These are phyloP conservation scores for Solenodon paradoxus DNA, from an alignment of 2,113 vertebrate genomes.

Conservation along the genomic window DNA sequence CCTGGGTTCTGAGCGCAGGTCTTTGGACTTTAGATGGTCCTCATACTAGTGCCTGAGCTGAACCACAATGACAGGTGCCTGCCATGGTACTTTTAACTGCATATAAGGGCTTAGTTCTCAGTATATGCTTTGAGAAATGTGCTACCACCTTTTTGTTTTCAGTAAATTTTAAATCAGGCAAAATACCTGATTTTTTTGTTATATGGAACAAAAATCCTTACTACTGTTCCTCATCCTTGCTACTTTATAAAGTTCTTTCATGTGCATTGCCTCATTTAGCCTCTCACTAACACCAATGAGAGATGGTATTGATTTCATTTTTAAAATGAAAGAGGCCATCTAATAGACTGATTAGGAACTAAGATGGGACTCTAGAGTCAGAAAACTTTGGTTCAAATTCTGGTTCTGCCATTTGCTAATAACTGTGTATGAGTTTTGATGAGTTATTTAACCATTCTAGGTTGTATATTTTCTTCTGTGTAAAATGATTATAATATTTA, in stretches of 20 bases:
- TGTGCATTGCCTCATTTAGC: background rate
- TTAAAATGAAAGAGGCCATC: background rate
- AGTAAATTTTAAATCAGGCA: background rate
- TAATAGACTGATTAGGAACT: background rate
- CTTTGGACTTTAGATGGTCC: too few relatives aligned
- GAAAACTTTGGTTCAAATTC: background rate
- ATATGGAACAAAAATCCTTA: background rate
- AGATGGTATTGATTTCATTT: background rate
- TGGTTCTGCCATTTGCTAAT: background rate
- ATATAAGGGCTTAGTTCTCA: conserved; percentile 8
- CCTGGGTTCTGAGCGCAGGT: too few relatives aligned
- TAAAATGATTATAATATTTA: background rate
- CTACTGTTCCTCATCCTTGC: background rate
- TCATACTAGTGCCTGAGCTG: too few relatives aligned
- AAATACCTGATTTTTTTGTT: background rate
- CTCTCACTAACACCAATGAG: background rate
- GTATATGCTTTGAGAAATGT: conserved; percentile 4
- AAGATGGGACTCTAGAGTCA: background rate
- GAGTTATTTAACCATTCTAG: background rate
- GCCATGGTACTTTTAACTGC: background rate
- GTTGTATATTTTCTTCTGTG: background rate
- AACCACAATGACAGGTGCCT: too few relatives aligned
- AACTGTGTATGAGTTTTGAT: background rate
- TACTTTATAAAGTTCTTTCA: background rate
- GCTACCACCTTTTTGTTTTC: background rate